These are phyloP conservation scores for Struthidea cinerea DNA, from an alignment of 2,113 vertebrate genomes.

Conservation along the genomic window DNA sequence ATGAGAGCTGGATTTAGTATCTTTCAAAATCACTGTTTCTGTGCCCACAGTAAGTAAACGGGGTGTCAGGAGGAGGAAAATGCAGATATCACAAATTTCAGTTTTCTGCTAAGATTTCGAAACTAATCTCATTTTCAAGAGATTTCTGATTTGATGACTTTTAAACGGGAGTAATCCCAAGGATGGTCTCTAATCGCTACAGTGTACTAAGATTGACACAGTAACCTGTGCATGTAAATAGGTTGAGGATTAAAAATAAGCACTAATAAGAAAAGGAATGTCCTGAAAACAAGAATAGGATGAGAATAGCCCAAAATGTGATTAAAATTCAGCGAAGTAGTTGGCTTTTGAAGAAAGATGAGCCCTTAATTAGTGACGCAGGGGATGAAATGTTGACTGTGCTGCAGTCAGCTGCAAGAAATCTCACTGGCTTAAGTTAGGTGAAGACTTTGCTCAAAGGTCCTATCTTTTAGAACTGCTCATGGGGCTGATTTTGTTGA, in stretches of 20 bases:
- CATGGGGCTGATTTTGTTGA: not conserved
- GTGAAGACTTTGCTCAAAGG: not conserved
- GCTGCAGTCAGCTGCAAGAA: not conserved
- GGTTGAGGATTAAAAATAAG: not conserved
- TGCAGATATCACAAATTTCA: not conserved
- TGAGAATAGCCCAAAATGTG: not conserved
- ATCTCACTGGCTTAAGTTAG: not conserved
- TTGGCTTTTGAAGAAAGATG: not conserved
- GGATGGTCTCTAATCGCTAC: not conserved
- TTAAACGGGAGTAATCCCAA: not conserved
- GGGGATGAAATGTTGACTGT: not conserved
- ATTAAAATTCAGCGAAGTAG: not conserved
- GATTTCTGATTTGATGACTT: not conserved
- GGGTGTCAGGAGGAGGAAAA: not conserved
- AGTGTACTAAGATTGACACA: not conserved
- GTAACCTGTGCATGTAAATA: not conserved
- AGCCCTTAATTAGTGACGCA: not conserved
- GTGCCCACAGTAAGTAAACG: not conserved
- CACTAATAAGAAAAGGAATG: not conserved
- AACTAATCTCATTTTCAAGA: not conserved
- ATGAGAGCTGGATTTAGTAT: not conserved
- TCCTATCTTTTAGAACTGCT: not conserved
- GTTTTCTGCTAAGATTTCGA: not conserved
- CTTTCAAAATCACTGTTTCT: not conserved
- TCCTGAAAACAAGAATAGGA: not conserved